These are phyloP conservation scores for Cosmopolites sordidus DNA, from an alignment of 2,888 invertebrate species.

Conservation along the genomic window DNA sequence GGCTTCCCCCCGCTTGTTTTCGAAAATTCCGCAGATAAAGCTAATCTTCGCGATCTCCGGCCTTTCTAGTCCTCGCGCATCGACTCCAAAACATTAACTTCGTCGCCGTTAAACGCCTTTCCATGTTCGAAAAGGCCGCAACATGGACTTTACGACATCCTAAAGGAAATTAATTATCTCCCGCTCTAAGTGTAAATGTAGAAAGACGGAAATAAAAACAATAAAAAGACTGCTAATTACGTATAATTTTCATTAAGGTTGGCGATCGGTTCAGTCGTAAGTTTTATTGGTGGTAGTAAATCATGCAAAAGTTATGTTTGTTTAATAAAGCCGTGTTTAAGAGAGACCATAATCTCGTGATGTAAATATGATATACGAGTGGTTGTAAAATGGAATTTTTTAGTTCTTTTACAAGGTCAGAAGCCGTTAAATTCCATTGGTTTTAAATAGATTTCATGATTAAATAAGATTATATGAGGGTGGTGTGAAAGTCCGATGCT, in stretches of 20 bases:
- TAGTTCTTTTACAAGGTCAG: too few relatives aligned
- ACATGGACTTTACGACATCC: neutral
- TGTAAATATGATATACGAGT: conserved; percentile 1
- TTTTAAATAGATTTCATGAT: too few relatives aligned
- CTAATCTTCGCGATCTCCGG: too few relatives aligned
- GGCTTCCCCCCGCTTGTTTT: too few relatives aligned
- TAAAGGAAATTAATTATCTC: neutral
- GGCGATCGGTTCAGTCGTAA: neutral
- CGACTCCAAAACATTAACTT: too few relatives aligned
- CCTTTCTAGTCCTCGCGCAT: too few relatives aligned
- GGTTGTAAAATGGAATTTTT: neutral
- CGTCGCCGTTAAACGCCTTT: neutral
- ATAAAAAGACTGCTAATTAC: neutral
- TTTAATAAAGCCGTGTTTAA: conserved; percentile 19
- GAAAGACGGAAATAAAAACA: neutral
- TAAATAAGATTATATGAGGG: too few relatives aligned
- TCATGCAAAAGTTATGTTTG: conserved; percentile 22
- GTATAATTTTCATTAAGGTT: neutral
- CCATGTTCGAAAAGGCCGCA: neutral
- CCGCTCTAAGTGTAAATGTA: neutral
- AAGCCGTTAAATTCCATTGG: too few relatives aligned
- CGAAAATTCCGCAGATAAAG: too few relatives aligned
- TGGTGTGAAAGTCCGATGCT: too few relatives aligned
- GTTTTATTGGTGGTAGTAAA: conserved; percentile 16
- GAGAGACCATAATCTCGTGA: neutral